phyloP scores from a whole-genome alignment of 1,140 invertebrate species.

The Polypedilum pembai region DNA sequence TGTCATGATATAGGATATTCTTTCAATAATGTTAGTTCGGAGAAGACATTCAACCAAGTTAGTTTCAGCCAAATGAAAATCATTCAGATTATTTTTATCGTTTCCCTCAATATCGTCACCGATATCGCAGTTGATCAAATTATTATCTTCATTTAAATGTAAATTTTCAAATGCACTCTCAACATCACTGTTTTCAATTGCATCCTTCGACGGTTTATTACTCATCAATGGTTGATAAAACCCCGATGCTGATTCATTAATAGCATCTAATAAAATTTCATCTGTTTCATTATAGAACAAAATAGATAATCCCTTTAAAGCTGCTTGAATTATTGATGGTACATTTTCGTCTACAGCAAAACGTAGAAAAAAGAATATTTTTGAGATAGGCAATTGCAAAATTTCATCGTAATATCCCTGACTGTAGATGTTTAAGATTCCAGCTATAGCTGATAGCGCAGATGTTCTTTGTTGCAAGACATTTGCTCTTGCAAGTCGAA shows the following conservation, averaged over 20 bases:
- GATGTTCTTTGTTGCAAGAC: slow-evolving; percentile 69
- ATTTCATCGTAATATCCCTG: slow-evolving; percentile 62
- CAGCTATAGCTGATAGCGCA: slow-evolving; percentile 67
- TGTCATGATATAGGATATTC: slow-evolving; percentile 63
- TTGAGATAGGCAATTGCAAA: slow-evolving; percentile 54
- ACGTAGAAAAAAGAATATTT: slow-evolving; percentile 70
- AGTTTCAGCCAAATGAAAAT: slow-evolving; percentile 71
- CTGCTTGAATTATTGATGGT: slow-evolving; percentile 59
- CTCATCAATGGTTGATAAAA: slow-evolving; percentile 54
- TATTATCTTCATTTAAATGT: background rate
- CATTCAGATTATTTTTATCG: slow-evolving; percentile 64
- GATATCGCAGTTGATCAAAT: background rate
- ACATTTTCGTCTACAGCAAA: slow-evolving; percentile 79
- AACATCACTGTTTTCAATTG: slow-evolving; percentile 36
- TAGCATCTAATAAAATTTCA: slow-evolving; percentile 58
- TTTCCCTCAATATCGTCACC: slow-evolving; percentile 47
- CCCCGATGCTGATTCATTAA: slow-evolving; percentile 59
- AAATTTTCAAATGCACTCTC: slow-evolving; percentile 29
- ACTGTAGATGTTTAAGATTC: slow-evolving; percentile 66
- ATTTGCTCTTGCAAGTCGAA: slow-evolving; percentile 60
- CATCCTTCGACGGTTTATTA: slow-evolving; percentile 38
- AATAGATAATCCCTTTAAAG: slow-evolving; percentile 62
- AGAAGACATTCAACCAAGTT: slow-evolving; percentile 65
- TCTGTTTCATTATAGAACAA: slow-evolving; percentile 68
- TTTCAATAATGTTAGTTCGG: slow-evolving; percentile 66